Conservation (phyloP, 2,888 invertebrate genomes). For the Heliconius charithonia region DNA sequence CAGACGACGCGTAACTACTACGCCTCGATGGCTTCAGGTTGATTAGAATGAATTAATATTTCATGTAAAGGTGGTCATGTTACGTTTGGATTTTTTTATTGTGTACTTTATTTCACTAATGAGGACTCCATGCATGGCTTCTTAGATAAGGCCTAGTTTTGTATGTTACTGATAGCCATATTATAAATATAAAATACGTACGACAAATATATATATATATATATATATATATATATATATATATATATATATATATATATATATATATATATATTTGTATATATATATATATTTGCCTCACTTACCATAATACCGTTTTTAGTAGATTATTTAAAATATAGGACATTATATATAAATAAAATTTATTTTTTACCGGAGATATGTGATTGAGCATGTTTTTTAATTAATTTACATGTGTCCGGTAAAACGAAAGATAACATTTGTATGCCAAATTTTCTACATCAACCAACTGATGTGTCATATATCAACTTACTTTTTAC, state of each 20-base stretch:
- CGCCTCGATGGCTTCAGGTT: neutral
- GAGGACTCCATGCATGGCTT: neutral
- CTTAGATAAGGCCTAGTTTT: neutral
- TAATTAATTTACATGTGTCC: constrained; percentile 67
- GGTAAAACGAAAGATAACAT: constrained; percentile 63
- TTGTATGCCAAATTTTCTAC: constrained; percentile 61
- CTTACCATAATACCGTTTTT: neutral
- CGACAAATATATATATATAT: no score
- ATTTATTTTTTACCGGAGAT: constrained; percentile 31
- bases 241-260: no score
- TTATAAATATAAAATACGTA: no score
- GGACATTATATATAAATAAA: constrained; percentile 7
- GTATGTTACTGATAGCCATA: neutral
- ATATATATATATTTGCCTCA: neutral
- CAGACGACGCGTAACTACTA: neutral
- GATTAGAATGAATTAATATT: neutral
- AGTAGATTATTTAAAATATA: constrained; percentile 2
- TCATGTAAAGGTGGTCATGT: neutral
- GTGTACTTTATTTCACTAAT: neutral
- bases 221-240: no score
- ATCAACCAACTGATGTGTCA: constrained; percentile 60
- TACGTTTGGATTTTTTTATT: neutral
- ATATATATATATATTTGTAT: no score
- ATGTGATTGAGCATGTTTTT: constrained; percentile 52
- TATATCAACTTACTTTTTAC: constrained; percentile 61